Evolutionary conservation across 2,797 vertebrate species (phyloP), one percentile per base, ranked within the genome.

Genomic region (Hydrophis major): DNA sequence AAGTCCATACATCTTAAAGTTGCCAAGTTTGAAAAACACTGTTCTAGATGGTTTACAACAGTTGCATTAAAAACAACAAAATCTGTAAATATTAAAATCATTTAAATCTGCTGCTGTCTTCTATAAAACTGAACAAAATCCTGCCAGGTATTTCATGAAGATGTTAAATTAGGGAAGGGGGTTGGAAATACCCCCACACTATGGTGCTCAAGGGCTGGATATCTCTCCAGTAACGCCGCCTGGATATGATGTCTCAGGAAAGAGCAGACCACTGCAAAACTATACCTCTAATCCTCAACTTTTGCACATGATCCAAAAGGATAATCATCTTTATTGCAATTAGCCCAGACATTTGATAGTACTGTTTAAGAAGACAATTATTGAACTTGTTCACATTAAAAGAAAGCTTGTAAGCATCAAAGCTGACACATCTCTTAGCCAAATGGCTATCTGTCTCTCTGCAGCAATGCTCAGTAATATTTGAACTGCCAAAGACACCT

Each of bases 241-340:
- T 47, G 78, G 78, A 47, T 25, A 42, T 47, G 42, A 2, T 47
- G 42, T 42, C 22, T 83, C 20, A 25, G 22, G 42, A 5, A 83
- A 47, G 20, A 83, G 4, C 78, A 83, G 78, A 12, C 22, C 20
- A 47, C 20, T 83, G 42, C 42, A 47, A 83, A 47, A 47, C 37
- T 22, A 83, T 83, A 47, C 37, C 42, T 83, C 8, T 47, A 83
- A 47, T 83, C 20, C 42, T 83, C 42, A 83, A 47, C 22, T 22
- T 83, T 83, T 83, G 78, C 37, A 47, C 20, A 47, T 1, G 1
- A 47, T 47, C 42, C 78, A 83, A 83, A 83, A 47, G 37, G 78
- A 47, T 92, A 78, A 90, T 57, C 59, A 66, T 93, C 59, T 90
- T 60, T 27, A 89, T 47, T 57, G 59, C 18, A 89, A 89, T 89